phyloP scores from a whole-genome alignment of 2,797 vertebrate genomes.

The Chelon labrosus region DNA sequence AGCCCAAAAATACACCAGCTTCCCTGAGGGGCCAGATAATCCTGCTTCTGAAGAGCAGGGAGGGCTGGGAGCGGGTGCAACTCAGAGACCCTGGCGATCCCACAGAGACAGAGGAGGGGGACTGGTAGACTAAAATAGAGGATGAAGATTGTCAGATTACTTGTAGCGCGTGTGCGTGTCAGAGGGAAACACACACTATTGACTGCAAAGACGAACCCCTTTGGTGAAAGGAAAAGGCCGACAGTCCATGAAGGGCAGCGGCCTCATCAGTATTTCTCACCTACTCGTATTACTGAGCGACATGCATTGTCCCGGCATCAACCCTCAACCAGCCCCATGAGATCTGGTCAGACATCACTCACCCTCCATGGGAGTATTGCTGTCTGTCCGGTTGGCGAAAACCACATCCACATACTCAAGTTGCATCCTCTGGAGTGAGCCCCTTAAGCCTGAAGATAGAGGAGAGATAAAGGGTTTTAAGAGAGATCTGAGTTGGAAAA shows the following conservation, averaged over 20 bases:
- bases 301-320: slow-evolving; percentile 47
- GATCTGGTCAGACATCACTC: slow-evolving; percentile 66
- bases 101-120: slow-evolving; percentile 59
- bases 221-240: slow-evolving; percentile 53
- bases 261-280: slow-evolving; percentile 60
- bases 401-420: slow-evolving; percentile 98
- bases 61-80: slow-evolving; percentile 63
- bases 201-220: slow-evolving; percentile 25
- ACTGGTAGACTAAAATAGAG: slow-evolving; percentile 68
- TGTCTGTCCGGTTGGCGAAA: slow-evolving; percentile 97
- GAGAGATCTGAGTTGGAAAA: background rate
- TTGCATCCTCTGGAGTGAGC: slow-evolving; percentile 97
- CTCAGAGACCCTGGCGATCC: slow-evolving; percentile 66
- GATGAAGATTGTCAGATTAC: slow-evolving; percentile 54
- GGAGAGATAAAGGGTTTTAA: background rate
- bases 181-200: slow-evolving; percentile 10
- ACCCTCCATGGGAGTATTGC: slow-evolving; percentile 99
- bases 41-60: slow-evolving; percentile 74
- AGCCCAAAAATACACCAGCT: slow-evolving; percentile 81
- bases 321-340: slow-evolving; percentile 3
- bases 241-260: slow-evolving; percentile 3
- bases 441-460: slow-evolving; percentile 88
- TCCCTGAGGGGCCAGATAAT: slow-evolving; percentile 70
- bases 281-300: slow-evolving; percentile 67
- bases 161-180: slow-evolving; percentile 27